Conservation (phyloP, 2,113 vertebrate species). For the Riparia riparia region DNA sequence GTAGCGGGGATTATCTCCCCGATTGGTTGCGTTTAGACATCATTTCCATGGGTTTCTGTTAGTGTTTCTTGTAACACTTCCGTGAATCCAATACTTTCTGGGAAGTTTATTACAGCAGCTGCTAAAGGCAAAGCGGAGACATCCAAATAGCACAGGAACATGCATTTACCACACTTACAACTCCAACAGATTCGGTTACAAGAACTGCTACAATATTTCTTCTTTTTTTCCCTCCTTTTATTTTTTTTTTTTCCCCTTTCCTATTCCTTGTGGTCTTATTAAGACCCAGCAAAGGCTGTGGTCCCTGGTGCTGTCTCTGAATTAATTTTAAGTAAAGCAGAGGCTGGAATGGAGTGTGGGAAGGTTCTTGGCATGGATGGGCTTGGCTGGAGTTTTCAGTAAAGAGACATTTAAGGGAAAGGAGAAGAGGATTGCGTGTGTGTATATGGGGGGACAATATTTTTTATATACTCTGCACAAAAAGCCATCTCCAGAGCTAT, state of each 20-base stretch:
- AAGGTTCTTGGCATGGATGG: background rate
- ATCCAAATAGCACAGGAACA: background rate
- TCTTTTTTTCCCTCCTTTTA: fast-evolving
- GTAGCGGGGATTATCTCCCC: conserved; percentile 23
- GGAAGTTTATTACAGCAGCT: conserved; percentile 60
- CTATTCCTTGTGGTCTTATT: background rate
- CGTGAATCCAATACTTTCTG: background rate
- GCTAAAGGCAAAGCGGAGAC: background rate
- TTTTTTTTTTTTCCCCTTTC: background rate
- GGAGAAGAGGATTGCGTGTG: background rate
- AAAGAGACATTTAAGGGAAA: background rate
- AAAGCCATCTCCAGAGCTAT: conserved; percentile 47
- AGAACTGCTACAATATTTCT: background rate
- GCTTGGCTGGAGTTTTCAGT: background rate
- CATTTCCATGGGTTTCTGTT: background rate
- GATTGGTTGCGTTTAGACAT: background rate
- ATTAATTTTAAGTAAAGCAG: conserved; percentile 20
- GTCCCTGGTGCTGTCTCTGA: background rate
- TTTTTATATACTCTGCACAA: background rate
- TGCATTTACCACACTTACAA: background rate
- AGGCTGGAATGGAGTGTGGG: background rate
- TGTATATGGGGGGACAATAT: background rate
- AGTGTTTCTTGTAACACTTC: conserved; percentile 30
- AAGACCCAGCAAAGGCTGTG: background rate
- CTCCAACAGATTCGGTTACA: conserved; percentile 23